Evolutionary conservation across 2,888 invertebrate species (phyloP), one percentile per base, ranked within the genome.

Genomic region (Mimas tiliae): DNA sequence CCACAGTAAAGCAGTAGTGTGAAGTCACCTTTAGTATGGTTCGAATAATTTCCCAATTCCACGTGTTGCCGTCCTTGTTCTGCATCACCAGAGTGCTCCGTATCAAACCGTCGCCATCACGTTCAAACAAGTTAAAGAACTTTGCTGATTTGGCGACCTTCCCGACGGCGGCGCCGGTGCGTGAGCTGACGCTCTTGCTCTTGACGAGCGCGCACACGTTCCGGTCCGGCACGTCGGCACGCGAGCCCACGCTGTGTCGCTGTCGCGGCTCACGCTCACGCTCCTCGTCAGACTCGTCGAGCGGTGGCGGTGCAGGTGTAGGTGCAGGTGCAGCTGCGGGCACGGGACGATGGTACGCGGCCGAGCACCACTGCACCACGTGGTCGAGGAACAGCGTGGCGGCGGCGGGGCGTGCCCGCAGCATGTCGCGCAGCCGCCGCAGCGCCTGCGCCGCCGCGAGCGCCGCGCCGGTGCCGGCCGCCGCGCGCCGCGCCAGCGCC

Each of bases 11-110:
- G n/a, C 1, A 45, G 0, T 19, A 4, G 11, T 14, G 14, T 16
- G 21, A 21, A 7, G 14, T 51, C 90, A 96, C 97, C 95, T 96
- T 96, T 38, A 98, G 91, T 78, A 98, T 95, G 52, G 97, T 96
- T 70, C 96, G 95, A 70, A 99, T 96, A n/a, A 98, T 94, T 77
- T 97, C 96, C 98, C 98, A 99, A 84, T 98, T 97, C 99, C 99
- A 99, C 0, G 95, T 95, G 68, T 95, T 95, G 6, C 96, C 96
- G 79, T 98, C 98, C 75, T 97, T 96, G 68, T 96, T 95, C 66
- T 95, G 94, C 76, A 98, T 94, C 4, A 99, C 98, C 72, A 96
- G 95, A 1, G 98, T 97, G 74, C 98, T 97, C 78, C 96, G 96
- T 19, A 98, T 95, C 70, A 96, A 88, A 74, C 95, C 95, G 80